Percentiles rank a stretch among this genome's conserved stretches.
Conservation (phyloP, 1,140 invertebrate genomes). For the Colletes latitarsis region DNA sequence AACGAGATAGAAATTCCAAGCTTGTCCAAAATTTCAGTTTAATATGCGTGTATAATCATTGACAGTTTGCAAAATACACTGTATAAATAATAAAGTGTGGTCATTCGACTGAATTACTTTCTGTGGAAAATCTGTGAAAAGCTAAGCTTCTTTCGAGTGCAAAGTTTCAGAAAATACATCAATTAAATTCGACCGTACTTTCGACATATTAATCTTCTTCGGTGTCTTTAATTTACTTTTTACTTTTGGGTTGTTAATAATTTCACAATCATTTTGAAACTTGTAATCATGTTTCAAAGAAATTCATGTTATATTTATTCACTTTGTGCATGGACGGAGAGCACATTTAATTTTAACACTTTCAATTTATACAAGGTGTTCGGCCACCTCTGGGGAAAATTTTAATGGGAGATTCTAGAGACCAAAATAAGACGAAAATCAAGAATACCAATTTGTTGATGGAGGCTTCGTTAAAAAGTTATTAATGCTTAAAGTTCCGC, state of each 20-base stretch:
- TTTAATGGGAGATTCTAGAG: too few species aligned
- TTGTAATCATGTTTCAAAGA: too few species aligned
- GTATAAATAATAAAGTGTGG: conserved; percentile 13
- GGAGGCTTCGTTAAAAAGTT: too few species aligned
- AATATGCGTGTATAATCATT: not conserved
- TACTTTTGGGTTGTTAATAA: not conserved
- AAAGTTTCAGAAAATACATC: not conserved
- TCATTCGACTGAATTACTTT: conserved; percentile 14
- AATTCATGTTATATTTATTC: too few species aligned
- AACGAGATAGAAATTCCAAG: not conserved
- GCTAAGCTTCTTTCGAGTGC: conserved; percentile 20
- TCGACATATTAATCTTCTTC: not conserved
- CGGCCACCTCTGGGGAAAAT: too few species aligned
- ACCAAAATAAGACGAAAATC: too few species aligned
- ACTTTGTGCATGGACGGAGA: too few species aligned
- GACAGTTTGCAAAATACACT: not conserved
- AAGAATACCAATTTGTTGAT: too few species aligned
- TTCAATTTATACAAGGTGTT: too few species aligned
- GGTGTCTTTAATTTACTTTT: not conserved
- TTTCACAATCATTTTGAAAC: not conserved
- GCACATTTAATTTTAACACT: too few species aligned
- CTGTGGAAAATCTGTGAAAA: not conserved
- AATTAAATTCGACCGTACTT: not conserved
- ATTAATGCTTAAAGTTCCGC: too few species aligned
- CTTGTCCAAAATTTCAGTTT: not conserved